These are phyloP conservation scores for Drosophila suzukii DNA, from an alignment of 1,140 invertebrate genomes.

Conservation along the genomic window DNA sequence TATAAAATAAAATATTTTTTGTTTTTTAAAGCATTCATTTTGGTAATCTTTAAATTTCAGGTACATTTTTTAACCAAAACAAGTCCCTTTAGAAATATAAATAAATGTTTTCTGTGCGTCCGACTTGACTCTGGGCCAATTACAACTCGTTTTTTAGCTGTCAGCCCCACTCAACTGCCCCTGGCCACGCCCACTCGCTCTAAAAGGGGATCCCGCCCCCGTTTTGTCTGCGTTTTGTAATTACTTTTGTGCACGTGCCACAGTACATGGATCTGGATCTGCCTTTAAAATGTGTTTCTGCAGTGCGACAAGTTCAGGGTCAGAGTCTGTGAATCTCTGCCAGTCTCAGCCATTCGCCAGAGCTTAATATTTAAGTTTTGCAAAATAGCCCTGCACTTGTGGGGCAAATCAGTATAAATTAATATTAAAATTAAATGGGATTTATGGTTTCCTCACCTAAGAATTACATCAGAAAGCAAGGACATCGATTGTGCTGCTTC, in stretches of 20 bases:
- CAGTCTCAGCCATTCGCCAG: conserved; percentile 3
- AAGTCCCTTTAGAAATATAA: not conserved
- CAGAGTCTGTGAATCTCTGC: conserved; percentile 35
- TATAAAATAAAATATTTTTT: too few species aligned
- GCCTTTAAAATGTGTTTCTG: conserved; percentile 41
- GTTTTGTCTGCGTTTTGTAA: conserved; percentile 64
- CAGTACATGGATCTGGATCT: conserved; percentile 18
- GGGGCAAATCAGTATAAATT: conserved; percentile 21
- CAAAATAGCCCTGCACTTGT: conserved; percentile 9
- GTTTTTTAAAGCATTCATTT: not conserved
- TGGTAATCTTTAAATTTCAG: not conserved
- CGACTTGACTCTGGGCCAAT: conserved; percentile 63
- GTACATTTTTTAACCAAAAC: not conserved
- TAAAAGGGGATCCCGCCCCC: conserved; percentile 13
- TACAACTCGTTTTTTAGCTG: conserved; percentile 70
- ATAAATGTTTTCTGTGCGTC: conserved; percentile 6
- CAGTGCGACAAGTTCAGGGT: conserved; percentile 63
- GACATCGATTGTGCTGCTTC: conserved; percentile 20
- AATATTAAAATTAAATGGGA: conserved; percentile 63
- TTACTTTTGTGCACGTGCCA: conserved; percentile 72
- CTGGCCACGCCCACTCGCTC: conserved; percentile 37
- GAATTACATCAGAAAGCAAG: conserved; percentile 7
- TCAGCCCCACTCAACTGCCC: conserved; percentile 55
- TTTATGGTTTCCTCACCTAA: conserved; percentile 61
- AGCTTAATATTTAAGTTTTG: conserved; percentile 39